phyloP scores from a whole-genome alignment of 64 coral and sea anemone genomes.

The Astreopora myriophthalma region DNA sequence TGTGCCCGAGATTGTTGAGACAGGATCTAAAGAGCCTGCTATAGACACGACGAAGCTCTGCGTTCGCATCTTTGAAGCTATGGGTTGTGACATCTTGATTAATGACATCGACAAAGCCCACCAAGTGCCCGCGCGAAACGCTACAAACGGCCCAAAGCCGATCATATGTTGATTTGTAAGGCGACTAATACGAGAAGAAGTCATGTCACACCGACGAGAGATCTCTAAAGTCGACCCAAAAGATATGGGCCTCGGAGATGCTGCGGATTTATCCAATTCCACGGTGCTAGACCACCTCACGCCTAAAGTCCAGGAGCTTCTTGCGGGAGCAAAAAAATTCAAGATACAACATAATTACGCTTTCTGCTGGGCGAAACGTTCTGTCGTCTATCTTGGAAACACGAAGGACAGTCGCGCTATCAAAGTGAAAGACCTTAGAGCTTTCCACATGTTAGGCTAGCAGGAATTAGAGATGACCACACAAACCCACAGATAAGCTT shows the following conservation, averaged over 20 bases:
- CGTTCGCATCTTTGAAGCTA: background rate
- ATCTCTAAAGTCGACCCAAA: background rate
- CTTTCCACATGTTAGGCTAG: background rate
- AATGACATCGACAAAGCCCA: conserved; percentile 42
- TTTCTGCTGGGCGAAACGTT: background rate
- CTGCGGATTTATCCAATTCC: background rate
- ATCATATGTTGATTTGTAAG: conserved; percentile 15
- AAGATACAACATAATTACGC: background rate
- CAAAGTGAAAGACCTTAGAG: background rate
- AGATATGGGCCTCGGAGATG: background rate
- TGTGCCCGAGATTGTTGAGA: background rate
- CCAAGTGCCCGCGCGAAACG: background rate
- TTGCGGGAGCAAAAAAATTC: background rate
- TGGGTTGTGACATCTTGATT: too few species aligned
- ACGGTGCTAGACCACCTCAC: conserved; percentile 6
- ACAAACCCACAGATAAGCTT: background rate
- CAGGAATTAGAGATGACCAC: background rate
- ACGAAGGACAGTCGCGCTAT: background rate
- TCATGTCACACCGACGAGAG: background rate
- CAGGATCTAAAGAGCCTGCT: conserved; percentile 19
- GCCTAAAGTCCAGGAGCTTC: background rate
- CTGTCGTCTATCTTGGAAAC: background rate
- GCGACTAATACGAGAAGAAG: background rate
- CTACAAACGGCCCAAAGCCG: background rate
- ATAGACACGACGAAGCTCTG: conserved; percentile 29